Base-by-base conservation (phyloP, 2,888 invertebrate genomes). In the Hemicrepidius hirtus region DNA sequence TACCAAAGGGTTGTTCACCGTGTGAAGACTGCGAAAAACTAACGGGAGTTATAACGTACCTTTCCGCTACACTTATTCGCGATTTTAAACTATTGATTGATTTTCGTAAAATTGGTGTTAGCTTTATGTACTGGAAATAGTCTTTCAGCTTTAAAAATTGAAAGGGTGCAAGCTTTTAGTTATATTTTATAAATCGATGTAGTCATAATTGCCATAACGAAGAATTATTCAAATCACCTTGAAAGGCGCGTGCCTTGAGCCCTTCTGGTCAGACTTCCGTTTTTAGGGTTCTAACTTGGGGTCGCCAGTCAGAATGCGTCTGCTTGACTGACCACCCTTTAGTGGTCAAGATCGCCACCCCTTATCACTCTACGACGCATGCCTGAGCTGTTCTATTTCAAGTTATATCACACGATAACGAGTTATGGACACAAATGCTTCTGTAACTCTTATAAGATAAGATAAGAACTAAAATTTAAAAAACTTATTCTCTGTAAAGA, bases 241-340 rank as follows among this genome's bases (percentile, higher is more conserved):
- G 16, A 57, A 32, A 44, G 72, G 65, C 68, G 73, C 73, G 73
- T 73, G 73, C 68, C 68, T 40, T 37, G 37, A 13, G 32, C 59
- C 60, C 66, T 71, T 68, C 72, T 62, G 67, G 64, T 60, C 67
- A 67, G 16, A 64, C 57, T 68, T 72, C 64, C 68, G 63, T 63
- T 66, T 73, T 53, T 63, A 74, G 71, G 71, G 74, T 67, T 53
- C 37, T 69, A 74, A 77, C 77, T 77, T 74, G 62, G 79, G 80
- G 80, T 76, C 80, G 67, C 73, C 76, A 71, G 71, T 76, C 78
- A 46, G 82, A 81, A 83, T 81, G 81, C 82, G 82, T 82, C 79
- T 81, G 82, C 83, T 82, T 81, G 81, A 81, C 81, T 82, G 83
- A 82, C 84, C 84, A 83, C 83, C 84, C 84, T 73, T 80, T 78